Evolutionary conservation across 2,113 vertebrate species (phyloP).

Genomic region (Mystacornis crossleyi): DNA sequence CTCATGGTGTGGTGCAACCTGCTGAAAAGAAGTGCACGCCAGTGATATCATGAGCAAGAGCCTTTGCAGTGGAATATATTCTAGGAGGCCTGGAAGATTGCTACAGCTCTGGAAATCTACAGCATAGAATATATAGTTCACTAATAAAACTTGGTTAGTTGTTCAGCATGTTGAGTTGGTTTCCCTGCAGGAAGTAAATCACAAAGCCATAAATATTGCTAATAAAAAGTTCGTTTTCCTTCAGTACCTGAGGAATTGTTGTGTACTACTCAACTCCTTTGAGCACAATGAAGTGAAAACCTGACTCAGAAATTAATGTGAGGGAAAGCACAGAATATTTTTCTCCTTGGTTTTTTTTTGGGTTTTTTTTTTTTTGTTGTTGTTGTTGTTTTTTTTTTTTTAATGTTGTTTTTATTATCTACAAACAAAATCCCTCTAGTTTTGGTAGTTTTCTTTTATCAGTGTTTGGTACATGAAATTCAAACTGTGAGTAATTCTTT

Average conservation of each 20-base stretch:
- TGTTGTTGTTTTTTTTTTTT: not conserved
- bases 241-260: not conserved
- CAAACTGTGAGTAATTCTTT: not conserved
- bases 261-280: not conserved
- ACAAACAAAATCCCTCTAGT: not conserved
- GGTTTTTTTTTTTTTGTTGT: not conserved
- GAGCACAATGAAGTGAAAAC: not conserved
- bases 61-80: not conserved
- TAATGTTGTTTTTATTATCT: not conserved
- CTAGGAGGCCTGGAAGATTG: not conserved
- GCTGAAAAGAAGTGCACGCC: not conserved
- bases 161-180: not conserved
- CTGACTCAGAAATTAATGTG: not conserved
- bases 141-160: not conserved
- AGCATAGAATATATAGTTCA: not conserved
- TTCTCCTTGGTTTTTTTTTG: not conserved
- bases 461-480: not conserved
- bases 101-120: not conserved
- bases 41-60: fast-evolving
- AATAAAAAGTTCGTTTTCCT: not conserved
- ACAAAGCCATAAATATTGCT: not conserved
- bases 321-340: not conserved
- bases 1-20: not conserved
- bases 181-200: not conserved
- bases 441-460: not conserved